Evolutionary conservation across 2,888 invertebrate species (phyloP), one percentile per base, ranked within the genome.

Genomic region (Xestia sexstrigata): DNA sequence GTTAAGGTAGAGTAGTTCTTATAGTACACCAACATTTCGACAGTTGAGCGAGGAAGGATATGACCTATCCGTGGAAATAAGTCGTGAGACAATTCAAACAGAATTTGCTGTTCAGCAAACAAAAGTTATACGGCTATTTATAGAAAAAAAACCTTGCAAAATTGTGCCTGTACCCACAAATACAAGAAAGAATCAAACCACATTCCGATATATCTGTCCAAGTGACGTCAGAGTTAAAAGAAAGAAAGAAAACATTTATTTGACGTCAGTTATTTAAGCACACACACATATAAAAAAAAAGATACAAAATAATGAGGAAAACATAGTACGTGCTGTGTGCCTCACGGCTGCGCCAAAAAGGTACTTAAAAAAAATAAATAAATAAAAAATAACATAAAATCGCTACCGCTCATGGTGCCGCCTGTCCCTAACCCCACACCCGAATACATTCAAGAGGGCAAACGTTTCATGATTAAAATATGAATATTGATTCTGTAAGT

Each of bases 401-500:
- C 58, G 74, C 70, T 60, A 2, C n/a, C 66, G 15, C 69, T 76
- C 3, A 63, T 30, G 80, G 35, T 15, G 0, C 20, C 63, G 39
- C 69, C 39, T 1, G n/a, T 52, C 63, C 49, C 35, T 5, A 63
- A 60, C 0, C 2, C 30, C 66, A 13, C 23, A 65, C n/a, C 60
- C 65, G 42, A 79, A 86, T 66, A 76, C 78, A 76, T 79, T 79
- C 65, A 82, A 83, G 83, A 89, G 82, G 86, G 85, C 86, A 90
- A 90, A 90, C 85, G 82, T 76, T 80, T 81, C 84, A 90, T 92
- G 92, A 91, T 90, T 93, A 88, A 91, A 91, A 84, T 90, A 92
- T 91, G 90, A 88, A 88, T 93, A 93, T 93, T 90, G 93, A 93
- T 92, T 90, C 74, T 78, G 71, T 88, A 80, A 85, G 87, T 84